Base-by-base conservation (phyloP, 2,888 invertebrate species). In the Melangyna quadrimaculata region DNA sequence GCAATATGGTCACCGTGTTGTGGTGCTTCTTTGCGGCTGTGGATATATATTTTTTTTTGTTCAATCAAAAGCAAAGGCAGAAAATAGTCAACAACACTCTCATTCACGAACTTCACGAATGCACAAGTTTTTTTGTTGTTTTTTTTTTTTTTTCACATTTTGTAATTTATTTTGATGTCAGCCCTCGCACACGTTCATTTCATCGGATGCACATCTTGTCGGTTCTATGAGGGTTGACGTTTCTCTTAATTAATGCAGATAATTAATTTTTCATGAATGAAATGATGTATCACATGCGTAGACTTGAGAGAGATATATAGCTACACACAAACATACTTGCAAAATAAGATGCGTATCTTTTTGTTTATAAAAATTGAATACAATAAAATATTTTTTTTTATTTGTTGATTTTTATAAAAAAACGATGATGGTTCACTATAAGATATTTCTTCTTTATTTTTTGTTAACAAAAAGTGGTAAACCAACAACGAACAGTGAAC, bases 241-340 rank as follows among this genome's bases (percentile, higher is more conserved):
- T 80, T 75, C 80, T 72, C 84, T 75, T 84, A 84, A 84, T 84
- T 84, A 84, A 84, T 84, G 75, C 84, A 72, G 75, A 77, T 80
- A 80, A 84, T 84, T 84, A 80, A 84, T 84, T 77, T 71, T 84
- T 84, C 75, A 75, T 84, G 75, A 84, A 84, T 84, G 84, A 80
- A 84, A 67, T 45, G 22, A 6, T 12, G 72, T 14, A 35, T 45
- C 35, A n/a, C n/a, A 37, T 61, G 40, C 61, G 61, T 61, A 61
- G 14, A 22, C 3, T n/a, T n/a, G n/a, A 57, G n/a, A 19, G 10
- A 22, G 6, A 19, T 0, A 32, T 32, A 32, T 2, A 10, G 2
- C 9, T 10, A 9, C n/a, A n/a, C n/a, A n/a, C n/a, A n/a, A n/a
- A n/a, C n/a, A n/a, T 19, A 10, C 14, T 73, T 61, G 73, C 78